These are phyloP conservation scores for Drosophila rufa DNA, from an alignment of 1,140 invertebrate genomes.

Conservation along the genomic window DNA sequence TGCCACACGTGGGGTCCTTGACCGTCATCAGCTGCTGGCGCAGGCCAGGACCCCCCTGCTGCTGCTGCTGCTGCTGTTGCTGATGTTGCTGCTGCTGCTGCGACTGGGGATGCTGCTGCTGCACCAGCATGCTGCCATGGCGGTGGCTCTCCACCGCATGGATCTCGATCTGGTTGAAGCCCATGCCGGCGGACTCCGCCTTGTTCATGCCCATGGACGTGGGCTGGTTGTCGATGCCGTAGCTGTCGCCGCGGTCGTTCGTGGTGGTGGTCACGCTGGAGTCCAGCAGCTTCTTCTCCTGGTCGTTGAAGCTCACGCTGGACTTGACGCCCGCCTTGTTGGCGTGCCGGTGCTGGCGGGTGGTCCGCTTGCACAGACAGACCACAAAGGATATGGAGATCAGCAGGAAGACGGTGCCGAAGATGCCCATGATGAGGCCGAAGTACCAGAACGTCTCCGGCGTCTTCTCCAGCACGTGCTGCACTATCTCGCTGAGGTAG, in stretches of 20 bases:
- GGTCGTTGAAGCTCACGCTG: conserved; percentile 92
- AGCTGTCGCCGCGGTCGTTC: conserved; percentile 88
- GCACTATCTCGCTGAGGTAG: conserved; percentile 89
- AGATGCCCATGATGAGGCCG: conserved; percentile 84
- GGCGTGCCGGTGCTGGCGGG: conserved; percentile 86
- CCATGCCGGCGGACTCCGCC: conserved; percentile 77
- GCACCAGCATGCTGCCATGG: conserved; percentile 55
- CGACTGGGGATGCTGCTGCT: conserved; percentile 32
- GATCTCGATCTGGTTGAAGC: conserved; percentile 90
- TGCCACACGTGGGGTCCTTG: conserved; percentile 75
- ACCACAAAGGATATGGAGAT: conserved; percentile 82
- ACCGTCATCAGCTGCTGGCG: conserved; percentile 77
- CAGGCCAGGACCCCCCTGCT: conserved; percentile 41
- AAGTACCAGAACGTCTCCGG: conserved; percentile 85
- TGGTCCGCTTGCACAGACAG: conserved; percentile 87
- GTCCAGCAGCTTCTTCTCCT: conserved; percentile 93
- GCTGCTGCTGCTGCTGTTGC: conserved; percentile 53
- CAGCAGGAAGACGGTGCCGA: conserved; percentile 80
- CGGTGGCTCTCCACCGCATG: conserved; percentile 88
- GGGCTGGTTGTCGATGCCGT: conserved; percentile 87
- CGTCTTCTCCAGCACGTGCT: conserved; percentile 85
- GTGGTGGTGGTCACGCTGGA: conserved; percentile 91
- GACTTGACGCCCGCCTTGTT: conserved; percentile 88
- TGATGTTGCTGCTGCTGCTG: conserved; percentile 55
- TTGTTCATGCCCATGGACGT: conserved; percentile 79